Base-by-base conservation (phyloP, 1,140 invertebrate species). In the Diachasma alloeum region DNA sequence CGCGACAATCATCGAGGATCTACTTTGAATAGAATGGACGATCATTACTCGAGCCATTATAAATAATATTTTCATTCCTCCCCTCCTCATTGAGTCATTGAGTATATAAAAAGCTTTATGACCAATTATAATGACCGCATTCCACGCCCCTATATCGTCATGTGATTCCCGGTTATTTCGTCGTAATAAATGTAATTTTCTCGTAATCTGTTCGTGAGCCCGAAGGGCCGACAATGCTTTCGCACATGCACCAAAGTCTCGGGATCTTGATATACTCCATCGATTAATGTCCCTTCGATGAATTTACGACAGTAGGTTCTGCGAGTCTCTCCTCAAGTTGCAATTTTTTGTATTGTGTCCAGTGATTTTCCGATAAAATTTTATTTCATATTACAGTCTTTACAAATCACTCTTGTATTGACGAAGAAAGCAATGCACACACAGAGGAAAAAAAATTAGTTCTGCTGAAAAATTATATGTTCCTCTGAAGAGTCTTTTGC, bases 111-210 rank as follows among this genome's bases (percentile, higher is more conserved):
- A 63, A 24, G 0, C 22, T 24, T 63, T 63, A 63, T 63, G 59
- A 26, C 24, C 59, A 15, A 63, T 63, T 19, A 69, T 69, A 44
- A 69, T 69, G 31, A 9, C 17, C 19, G 24, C 37, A 72, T 72
- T 72, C 39, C 67, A 69, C 67, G 67, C 67, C 36, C 67, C 36
- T 39, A 39, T 44, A 69, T 69, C 67, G 39, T 69, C 67, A 72
- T 72, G 24, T 72, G 44, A 72, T 72, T 31, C 24, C 44, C 8
- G 69, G 69, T 72, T 48, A 72, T 46, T 72, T 72, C 69, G 42
- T 48, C 39, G n/a, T 48, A 48, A 72, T 72, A 72, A 72, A 72
- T 72, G 42, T 48, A 72, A 48, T 72, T 72, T 48, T 72, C 22
- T 13, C 42, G 69, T 48, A 72, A 72, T 72, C 69, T 72, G 39